Conservation (phyloP, 2,888 invertebrate species). For the Mellilla xanthometata region DNA sequence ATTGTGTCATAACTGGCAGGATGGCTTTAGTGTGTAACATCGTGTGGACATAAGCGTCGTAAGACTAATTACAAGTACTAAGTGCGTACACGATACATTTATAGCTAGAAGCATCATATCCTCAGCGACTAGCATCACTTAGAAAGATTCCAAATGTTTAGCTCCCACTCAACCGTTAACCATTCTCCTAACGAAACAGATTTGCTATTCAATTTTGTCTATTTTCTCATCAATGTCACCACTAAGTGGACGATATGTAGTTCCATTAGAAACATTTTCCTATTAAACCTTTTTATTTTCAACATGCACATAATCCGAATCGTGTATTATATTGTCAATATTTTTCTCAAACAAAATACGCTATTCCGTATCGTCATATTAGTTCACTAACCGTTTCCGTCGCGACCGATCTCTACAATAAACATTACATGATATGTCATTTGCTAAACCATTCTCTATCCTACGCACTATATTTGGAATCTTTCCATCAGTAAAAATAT, state of each 20-base stretch:
- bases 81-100: slow-evolving; percentile 75
- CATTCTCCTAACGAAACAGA: slow-evolving; percentile 29
- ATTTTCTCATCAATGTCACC: slow-evolving; percentile 55
- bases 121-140: slow-evolving; percentile 72
- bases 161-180: slow-evolving; percentile 30
- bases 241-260: slow-evolving; percentile 79
- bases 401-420: slow-evolving; percentile 42
- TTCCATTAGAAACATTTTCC: slow-evolving; percentile 67
- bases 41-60: slow-evolving; percentile 80
- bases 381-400: slow-evolving; percentile 62
- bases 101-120: slow-evolving; percentile 74
- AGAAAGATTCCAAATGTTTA: slow-evolving; percentile 79
- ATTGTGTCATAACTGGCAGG: slow-evolving; percentile 79
- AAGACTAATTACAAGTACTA: slow-evolving; percentile 66
- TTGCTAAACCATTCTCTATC: slow-evolving; percentile 65
- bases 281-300: slow-evolving; percentile 75
- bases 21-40: slow-evolving; percentile 76
- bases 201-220: slow-evolving; percentile 48
- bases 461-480: slow-evolving; percentile 72
- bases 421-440: slow-evolving; percentile 80
- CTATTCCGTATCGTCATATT: slow-evolving; percentile 48
- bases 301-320: slow-evolving; percentile 69
- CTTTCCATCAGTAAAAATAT: slow-evolving; percentile 74
- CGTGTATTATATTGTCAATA: slow-evolving; percentile 70
- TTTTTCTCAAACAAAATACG: slow-evolving; percentile 61